Evolutionary conservation across 2,113 vertebrate genomes (phyloP).

Genomic region (Poeciliopsis prolifica): DNA sequence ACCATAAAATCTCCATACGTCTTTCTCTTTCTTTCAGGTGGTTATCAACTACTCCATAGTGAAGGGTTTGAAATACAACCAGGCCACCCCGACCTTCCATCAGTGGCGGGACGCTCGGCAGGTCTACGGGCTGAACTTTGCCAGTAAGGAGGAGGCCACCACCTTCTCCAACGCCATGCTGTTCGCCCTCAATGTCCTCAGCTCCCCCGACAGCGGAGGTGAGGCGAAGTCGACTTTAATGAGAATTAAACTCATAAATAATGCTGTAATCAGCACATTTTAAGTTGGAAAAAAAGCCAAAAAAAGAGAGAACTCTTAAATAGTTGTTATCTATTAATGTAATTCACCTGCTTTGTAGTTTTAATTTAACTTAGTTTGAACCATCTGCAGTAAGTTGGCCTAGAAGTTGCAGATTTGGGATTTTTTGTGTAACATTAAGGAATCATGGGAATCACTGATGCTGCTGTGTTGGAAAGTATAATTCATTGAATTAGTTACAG

Average conservation of each 20-base stretch:
- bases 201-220: slow-evolving; percentile 94
- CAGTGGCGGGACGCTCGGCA: slow-evolving; percentile 98
- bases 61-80: slow-evolving; percentile 98
- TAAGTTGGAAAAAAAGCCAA: neutral
- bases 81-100: slow-evolving; percentile 98
- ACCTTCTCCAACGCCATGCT: slow-evolving; percentile 98
- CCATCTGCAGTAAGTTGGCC: neutral
- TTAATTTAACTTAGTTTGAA: neutral
- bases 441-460: neutral
- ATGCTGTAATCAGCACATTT: neutral
- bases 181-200: slow-evolving; percentile 97
- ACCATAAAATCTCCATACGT: neutral
- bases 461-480: neutral
- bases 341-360: neutral
- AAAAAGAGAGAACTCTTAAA: neutral
- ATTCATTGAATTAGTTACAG: neutral
- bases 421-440: neutral
- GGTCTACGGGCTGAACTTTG: slow-evolving; percentile 97
- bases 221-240: neutral
- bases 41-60: slow-evolving; percentile 99
- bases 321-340: neutral
- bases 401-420: neutral
- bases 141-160: slow-evolving; percentile 98
- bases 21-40: slow-evolving; percentile 79
- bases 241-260: neutral